phyloP scores from a whole-genome alignment of 2,888 invertebrate genomes.

The Thera obeliscata region DNA sequence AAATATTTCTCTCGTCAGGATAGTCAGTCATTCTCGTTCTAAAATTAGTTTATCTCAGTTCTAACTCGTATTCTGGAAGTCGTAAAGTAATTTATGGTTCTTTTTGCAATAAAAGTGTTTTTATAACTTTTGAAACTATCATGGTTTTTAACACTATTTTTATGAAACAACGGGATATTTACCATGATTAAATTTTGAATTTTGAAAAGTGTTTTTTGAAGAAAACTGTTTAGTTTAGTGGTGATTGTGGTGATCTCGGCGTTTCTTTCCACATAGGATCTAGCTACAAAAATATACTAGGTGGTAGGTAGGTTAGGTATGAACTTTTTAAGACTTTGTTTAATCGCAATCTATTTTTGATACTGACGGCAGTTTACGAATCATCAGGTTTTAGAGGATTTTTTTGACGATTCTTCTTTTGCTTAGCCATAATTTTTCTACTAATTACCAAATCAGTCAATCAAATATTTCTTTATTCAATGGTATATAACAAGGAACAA shows the following conservation, averaged over 20 bases:
- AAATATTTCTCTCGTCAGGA: not conserved
- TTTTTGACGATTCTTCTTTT: no score
- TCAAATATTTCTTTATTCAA: no score
- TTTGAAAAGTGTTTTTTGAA: slow-evolving; percentile 3
- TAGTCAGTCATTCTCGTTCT: slow-evolving; percentile 3
- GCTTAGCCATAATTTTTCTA: no score
- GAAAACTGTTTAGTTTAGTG: not conserved
- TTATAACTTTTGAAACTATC: no score
- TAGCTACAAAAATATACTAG: not conserved
- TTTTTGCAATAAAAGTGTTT: not conserved
- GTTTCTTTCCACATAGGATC: not conserved
- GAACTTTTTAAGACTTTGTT: not conserved
- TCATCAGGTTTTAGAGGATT: no score
- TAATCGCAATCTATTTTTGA: no score
- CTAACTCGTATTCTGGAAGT: slow-evolving; percentile 1
- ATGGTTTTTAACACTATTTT: no score
- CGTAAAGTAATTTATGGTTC: slow-evolving; percentile 8
- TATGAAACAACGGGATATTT: no score
- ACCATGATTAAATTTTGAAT: no score
- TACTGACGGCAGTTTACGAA: no score
- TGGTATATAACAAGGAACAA: no score
- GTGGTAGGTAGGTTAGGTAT: not conserved
- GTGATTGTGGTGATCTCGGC: not conserved
- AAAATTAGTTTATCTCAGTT: slow-evolving; percentile 4
- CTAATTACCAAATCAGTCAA: no score